Evolutionary conservation across 1,140 invertebrate species (phyloP), one percentile per base, ranked within the genome.

Genomic region (Papilio aristodemus): DNA sequence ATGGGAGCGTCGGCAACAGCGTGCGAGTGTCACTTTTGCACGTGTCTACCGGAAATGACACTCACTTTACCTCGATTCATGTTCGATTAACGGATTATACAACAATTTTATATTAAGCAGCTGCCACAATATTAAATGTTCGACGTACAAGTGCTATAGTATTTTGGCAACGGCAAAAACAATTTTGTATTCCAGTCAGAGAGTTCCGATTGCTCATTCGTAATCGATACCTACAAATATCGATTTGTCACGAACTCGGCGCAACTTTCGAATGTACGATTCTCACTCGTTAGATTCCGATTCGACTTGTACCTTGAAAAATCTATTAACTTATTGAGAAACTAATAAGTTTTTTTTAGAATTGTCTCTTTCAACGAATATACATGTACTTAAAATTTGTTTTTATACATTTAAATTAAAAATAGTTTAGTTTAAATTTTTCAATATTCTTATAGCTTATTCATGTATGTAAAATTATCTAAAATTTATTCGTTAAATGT

Each of bases 1-100:
- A 80, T 70, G 67, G 43, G 32, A 77, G 73, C 74, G 76, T 77
- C 64, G 74, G 76, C 80, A 78, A 75, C 83, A 85, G 78, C 81
- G 76, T 50, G 62, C 67, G 71, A 66, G 59, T 72, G 68, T 50
- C 73, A 43, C 71, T 71, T 36, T 60, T 57, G 69, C 69, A 39
- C 70, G 64, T 64, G 60, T 32, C 14, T 13, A 59, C 22, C 41
- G 58, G 43, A 54, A 64, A 75, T 72, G 43, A 75, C 60, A 70
- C 70, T 71, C 77, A 75, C 74, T 76, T 78, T 73, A 73, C 39
- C 19, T 66, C n/a, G 36, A 60, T 57, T 63, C 14, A n/a, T 62
- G 37, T 39, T 67, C 39, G 41, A 63, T 66, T 66, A 59, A 72
- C 67, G 66, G 54, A 39, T 25, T 14, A n/a, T 36, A 36, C 32